Evolutionary conservation across 2,797 vertebrate genomes (phyloP), one percentile per base, ranked within the genome.

Genomic region (Sebastes dallii): DNA sequence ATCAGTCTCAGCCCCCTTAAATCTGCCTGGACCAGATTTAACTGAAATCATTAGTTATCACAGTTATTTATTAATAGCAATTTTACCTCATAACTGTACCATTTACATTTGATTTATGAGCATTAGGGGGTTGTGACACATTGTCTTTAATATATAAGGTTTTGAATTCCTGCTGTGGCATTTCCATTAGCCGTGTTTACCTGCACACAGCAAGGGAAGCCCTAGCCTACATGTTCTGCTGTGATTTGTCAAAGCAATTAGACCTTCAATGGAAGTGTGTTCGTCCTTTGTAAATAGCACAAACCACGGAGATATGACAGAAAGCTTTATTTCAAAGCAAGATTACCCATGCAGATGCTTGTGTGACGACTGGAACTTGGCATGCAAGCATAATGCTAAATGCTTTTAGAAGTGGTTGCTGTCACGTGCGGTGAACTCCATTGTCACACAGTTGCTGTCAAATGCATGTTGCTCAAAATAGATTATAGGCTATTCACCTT

Each of bases 181-280:
- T 82, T 86, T 80, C 77, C 79, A 88, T 82, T 86, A 87, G 66
- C 75, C 6, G 5, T 87, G 82, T 88, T 81, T 86, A 90, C 81
- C 75, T 78, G 77, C 67, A 82, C 67, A 70, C 72, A 65, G 81
- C 32, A 55, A 78, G 71, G 54, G 73, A 70, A 72, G 46, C 72
- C 83, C 65, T 4, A 12, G 72, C 36, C 72, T 61, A 29, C 56
- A 66, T 74, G 58, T 39, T 82, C 42, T 32, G 24, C 69, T 69
- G 71, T 55, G 39, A 74, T 87, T 86, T 80, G 65, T 88, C 85
- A 84, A 85, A 82, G 77, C 81, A 87, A 87, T 87, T 88, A 82
- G 70, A 60, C 76, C 55, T 72, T 81, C 32, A 79, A 62, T 82
- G 39, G 73, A 75, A 69, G n/a, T 4, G 12, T 61, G 58, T 46